phyloP scores from a whole-genome alignment of 2,888 invertebrate genomes.

The Acronicta psi region DNA sequence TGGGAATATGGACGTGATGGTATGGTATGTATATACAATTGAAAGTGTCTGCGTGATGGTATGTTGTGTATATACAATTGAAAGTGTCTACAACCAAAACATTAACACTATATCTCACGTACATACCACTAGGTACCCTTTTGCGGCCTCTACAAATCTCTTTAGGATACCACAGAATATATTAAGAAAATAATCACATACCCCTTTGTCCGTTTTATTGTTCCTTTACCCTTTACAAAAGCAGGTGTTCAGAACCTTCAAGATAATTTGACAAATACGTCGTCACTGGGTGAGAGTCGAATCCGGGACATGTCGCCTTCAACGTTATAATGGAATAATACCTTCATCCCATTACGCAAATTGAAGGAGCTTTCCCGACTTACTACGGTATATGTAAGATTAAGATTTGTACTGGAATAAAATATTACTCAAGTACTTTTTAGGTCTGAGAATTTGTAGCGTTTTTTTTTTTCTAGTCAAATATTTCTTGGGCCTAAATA shows the following conservation, averaged over 20 bases:
- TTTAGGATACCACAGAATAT: conserved; percentile 16
- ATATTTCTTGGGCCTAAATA: no score
- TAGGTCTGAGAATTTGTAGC: conserved; percentile 3
- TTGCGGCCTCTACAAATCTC: conserved; percentile 49
- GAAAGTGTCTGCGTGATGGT: conserved; percentile 13
- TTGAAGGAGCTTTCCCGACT: conserved; percentile 27
- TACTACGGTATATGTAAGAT: not conserved
- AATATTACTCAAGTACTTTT: conserved; percentile 21
- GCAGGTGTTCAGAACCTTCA: conserved; percentile 34
- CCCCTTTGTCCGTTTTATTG: conserved; percentile 29
- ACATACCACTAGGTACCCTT: conserved; percentile 2
- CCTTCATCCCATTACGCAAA: conserved; percentile 45
- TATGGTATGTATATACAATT: no score
- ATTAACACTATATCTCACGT: conserved; percentile 37
- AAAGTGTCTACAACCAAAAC: conserved; percentile 13
- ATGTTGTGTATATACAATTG: no score
- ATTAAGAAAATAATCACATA: conserved; percentile 41
- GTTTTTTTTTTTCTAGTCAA: no score
- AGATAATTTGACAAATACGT: conserved; percentile 38
- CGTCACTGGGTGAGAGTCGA: conserved; percentile 17
- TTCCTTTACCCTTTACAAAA: conserved; percentile 12
- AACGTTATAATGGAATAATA: conserved; percentile 37
- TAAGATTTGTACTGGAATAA: conserved; percentile 14
- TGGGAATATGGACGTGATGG: no score
- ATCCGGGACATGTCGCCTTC: conserved; percentile 16